A percentile compares a stretch with the other conserved stretches of the same genome.
Conservation (phyloP, 2,888 invertebrate genomes). For the Ceratothoa steindachneri region DNA sequence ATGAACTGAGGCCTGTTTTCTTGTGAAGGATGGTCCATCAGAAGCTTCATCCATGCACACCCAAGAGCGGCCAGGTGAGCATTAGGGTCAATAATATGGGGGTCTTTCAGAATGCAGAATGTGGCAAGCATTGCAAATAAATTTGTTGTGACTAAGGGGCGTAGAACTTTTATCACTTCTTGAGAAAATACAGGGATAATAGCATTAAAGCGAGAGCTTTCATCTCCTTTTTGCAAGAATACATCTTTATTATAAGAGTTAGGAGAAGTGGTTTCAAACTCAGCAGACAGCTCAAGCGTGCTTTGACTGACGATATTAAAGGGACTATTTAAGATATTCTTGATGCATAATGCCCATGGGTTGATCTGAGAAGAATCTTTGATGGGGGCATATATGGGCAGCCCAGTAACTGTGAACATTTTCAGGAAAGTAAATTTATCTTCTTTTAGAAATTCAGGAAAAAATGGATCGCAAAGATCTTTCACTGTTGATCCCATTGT, state of each 20-base stretch:
- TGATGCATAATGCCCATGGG: conserved; percentile 15
- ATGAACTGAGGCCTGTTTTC: conserved; percentile 21
- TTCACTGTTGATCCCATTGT: conserved; percentile 27
- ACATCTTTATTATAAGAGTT: conserved; percentile 16
- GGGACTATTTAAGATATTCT: conserved; percentile 16
- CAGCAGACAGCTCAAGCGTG: conserved; percentile 18
- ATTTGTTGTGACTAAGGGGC: conserved; percentile 25
- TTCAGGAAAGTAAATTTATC: conserved; percentile 34
- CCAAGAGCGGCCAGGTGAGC: conserved; percentile 35
- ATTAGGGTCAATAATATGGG: conserved; percentile 32
- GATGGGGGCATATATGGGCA: conserved; percentile 37
- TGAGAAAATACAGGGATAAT: conserved; percentile 30
- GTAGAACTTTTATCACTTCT: conserved; percentile 12
- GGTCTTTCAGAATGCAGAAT: conserved; percentile 36
- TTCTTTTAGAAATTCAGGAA: conserved; percentile 21
- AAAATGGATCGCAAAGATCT: conserved; percentile 36
- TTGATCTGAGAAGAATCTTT: conserved; percentile 25
- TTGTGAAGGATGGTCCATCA: conserved; percentile 6
- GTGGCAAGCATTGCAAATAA: conserved; percentile 29
- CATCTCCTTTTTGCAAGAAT: conserved; percentile 17
- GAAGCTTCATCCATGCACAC: conserved; percentile 32
- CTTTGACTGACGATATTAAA: conserved; percentile 30
- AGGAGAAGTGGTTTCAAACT: not conserved
- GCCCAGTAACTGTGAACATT: conserved; percentile 36
- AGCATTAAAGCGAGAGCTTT: conserved; percentile 24